phyloP scores from a whole-genome alignment of 2,888 invertebrate species.

The Cephalotes varians region DNA sequence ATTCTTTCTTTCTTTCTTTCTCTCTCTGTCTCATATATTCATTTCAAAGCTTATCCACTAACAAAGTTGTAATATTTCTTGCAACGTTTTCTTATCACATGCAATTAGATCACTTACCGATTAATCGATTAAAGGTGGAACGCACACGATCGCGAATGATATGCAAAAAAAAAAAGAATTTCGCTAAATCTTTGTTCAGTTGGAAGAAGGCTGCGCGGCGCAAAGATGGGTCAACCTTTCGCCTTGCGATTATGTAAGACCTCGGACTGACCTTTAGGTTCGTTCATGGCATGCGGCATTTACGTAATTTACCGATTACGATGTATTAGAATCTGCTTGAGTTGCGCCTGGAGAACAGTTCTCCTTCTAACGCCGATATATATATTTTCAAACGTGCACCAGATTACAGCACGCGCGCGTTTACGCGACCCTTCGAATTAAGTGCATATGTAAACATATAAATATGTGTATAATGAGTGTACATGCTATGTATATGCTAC shows the following conservation, averaged over 20 bases:
- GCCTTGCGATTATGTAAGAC: constrained; percentile 83
- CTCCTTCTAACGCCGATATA: constrained; percentile 74
- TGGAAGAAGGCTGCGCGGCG: constrained; percentile 78
- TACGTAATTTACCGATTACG: constrained; percentile 81
- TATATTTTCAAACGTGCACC: constrained; percentile 68
- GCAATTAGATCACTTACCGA: background rate
- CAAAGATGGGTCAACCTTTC: constrained; percentile 83
- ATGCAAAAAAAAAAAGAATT: constrained; percentile 60
- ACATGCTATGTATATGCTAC: background rate
- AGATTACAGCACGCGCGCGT: constrained; percentile 25
- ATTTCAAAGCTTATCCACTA: background rate
- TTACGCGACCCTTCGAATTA: background rate
- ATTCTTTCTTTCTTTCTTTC: no score
- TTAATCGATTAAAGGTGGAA: constrained; percentile 2
- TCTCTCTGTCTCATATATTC: background rate
- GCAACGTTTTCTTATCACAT: background rate
- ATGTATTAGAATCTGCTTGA: constrained; percentile 75
- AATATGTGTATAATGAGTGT: background rate
- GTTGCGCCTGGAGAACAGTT: constrained; percentile 71
- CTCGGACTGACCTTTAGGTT: constrained; percentile 83
- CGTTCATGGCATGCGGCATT: constrained; percentile 83
- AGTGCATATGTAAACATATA: background rate
- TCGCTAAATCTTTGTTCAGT: constrained; percentile 76
- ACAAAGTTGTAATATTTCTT: background rate
- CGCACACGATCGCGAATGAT: background rate